Base-by-base conservation (phyloP, 2,113 vertebrate genomes). In the Callithrix jacchus region DNA sequence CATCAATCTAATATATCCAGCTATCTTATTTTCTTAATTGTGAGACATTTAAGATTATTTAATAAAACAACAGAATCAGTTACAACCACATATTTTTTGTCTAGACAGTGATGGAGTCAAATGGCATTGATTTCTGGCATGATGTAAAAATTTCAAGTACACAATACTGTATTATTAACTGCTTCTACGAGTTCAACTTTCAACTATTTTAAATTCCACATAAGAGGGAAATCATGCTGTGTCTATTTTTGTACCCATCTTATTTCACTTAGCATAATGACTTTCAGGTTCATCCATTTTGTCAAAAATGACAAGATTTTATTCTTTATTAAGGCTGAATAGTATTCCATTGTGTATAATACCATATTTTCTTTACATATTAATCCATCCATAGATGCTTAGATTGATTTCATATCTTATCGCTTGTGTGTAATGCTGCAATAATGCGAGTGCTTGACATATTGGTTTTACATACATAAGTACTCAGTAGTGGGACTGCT, bases 61-160 rank as follows among this genome's bases (percentile, higher is more conserved):
- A 71, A 68, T 87, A 17, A 92, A 98, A 82, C 95, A 85, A 96
- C 71, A 88, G 10, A 52, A 71, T 90, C 76, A 7, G 68, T 95
- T 96, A 47, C 58, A 97, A 14, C 8, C 30, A 84, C 80, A 83
- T 98, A 97, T 97, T 98, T 88, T 94, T 98, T 97, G 95, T 30
- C 76, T 94, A 86, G 91, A 66, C 42, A 64, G 40, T 84, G 74
- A 40, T 92, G 37, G 93, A 94, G 87, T 97, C 16, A 58, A 97
- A 89, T 35, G 5, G 2, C 87, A 96, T 98, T 80, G 97, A 97
- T 97, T 96, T 97, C 66, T 97, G 93, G 32, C 86, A 32, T 56
- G 80, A 88, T 88, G 93, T 61, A 92, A 4, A 64, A 21, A 32
- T 64, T 91, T 71, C 6, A 71, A n/a, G 9, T 58, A 21, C 13